These are phyloP conservation scores for Cataglyphis altisquamis DNA, from an alignment of 2,888 invertebrate species.

Conservation along the genomic window DNA sequence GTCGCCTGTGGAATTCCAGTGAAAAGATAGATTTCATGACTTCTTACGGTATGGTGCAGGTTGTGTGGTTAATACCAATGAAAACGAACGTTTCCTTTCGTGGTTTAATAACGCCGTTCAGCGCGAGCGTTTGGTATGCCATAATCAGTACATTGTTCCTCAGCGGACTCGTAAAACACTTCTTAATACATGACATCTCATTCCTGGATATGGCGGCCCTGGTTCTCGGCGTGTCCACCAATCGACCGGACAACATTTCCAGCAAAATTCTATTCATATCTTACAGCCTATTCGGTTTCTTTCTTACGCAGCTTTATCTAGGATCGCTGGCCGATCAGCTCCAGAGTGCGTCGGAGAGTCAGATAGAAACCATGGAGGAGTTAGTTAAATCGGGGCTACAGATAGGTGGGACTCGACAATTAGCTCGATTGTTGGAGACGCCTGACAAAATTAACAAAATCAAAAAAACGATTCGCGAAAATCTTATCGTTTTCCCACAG, in stretches of 20 bases:
- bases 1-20: slow-evolving; percentile 64
- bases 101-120: slow-evolving; percentile 79
- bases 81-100: slow-evolving; percentile 73
- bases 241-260: slow-evolving; percentile 72
- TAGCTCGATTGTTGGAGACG: slow-evolving; percentile 73
- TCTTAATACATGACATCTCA: slow-evolving; percentile 73
- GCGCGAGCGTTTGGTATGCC: slow-evolving; percentile 76
- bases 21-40: slow-evolving; percentile 68
- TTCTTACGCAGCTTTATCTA: slow-evolving; percentile 81
- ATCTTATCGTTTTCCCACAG: slow-evolving; percentile 69
- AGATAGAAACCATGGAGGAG: slow-evolving; percentile 76
- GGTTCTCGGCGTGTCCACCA: slow-evolving; percentile 73
- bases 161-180: slow-evolving; percentile 68
- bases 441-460: slow-evolving; percentile 83
- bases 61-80: slow-evolving; percentile 77
- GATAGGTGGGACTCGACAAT: slow-evolving; percentile 68
- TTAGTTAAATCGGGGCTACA: slow-evolving; percentile 72
- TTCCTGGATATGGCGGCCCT: slow-evolving; percentile 77
- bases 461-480: slow-evolving; percentile 41
- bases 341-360: slow-evolving; percentile 72
- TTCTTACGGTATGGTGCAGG: slow-evolving; percentile 72
- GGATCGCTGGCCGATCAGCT: slow-evolving; percentile 81
- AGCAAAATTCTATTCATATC: slow-evolving; percentile 79
- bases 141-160: slow-evolving; percentile 71
- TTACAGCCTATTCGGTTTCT: slow-evolving; percentile 80